Base-by-base conservation (phyloP, 2,888 invertebrate species). In the Congeria kusceri region DNA sequence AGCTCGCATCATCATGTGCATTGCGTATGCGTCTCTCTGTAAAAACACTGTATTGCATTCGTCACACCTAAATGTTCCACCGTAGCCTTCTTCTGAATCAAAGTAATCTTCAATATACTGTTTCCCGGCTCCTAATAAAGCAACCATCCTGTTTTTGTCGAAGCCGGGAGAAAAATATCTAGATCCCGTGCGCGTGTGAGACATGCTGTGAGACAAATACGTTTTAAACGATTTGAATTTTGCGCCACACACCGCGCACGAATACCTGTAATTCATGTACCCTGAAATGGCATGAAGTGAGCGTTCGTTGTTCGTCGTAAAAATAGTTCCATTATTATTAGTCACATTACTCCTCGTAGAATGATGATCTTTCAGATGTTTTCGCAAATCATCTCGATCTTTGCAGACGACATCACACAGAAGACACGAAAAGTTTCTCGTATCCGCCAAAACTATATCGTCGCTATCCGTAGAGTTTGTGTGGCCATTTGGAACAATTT, bases 1-100 rank as follows among this genome's bases (percentile, higher is more conserved):
- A 20, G 93, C 93, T 11, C 92, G 82, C 85, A 92, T 87, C 90
- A 93, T 90, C 91, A 93, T 92, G 84, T 93, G 93, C 93, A 93
- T 93, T 32, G 93, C 93, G 80, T 93, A 93, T 0, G 92, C 87
- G 84, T 93, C 93, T 28, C 93, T 81, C 72, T 90, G 92, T 13
- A 89, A 82, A 80, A 93, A 93, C 1, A 91, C 85, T 0, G 90
- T 87, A 28, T 92, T 86, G 67, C 93, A 93, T 67, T 92, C 92
- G 23, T 91, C 90, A 77, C 93, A 93, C 57, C 89, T 89, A 80
- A 93, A 93, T 7, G 84, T 80, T 0, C 82, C 75, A 32, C 80
- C 58, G 57, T 53, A 73, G 3, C 77, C 73, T 13, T 78, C 75
- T 29, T 75, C 80, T 11, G 72, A 56, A 13, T 80, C 83, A 18